These are phyloP conservation scores for Doris montereyensis DNA, from an alignment of 2,888 invertebrate species.

Conservation along the genomic window DNA sequence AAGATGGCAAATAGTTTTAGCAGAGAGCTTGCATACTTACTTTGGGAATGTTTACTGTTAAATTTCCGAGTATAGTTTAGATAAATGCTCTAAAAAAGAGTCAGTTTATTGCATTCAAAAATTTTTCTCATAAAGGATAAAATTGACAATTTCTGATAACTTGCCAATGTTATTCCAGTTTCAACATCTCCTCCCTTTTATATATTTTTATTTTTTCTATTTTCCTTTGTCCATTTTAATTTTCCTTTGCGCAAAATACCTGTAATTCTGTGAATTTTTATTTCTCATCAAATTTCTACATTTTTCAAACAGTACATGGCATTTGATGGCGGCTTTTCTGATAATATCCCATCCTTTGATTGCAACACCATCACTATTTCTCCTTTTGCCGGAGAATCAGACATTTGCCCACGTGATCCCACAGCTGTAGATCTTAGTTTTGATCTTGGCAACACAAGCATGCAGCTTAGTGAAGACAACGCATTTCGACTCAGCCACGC, in stretches of 20 bases:
- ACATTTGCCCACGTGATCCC: conserved; percentile 42
- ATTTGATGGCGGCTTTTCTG: conserved; percentile 42
- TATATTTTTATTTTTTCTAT: background rate
- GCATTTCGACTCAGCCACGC: conserved; percentile 42
- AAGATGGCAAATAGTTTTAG: no score
- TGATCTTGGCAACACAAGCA: conserved; percentile 37
- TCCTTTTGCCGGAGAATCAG: conserved; percentile 43
- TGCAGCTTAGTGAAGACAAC: conserved; percentile 40
- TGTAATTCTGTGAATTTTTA: background rate
- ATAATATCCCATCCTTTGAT: conserved; percentile 41
- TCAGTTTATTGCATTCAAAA: no score
- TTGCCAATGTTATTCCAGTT: background rate
- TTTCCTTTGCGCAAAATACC: background rate
- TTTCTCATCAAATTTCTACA: no score
- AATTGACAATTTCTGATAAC: no score
- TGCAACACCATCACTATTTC: conserved; percentile 42
- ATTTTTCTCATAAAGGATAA: no score
- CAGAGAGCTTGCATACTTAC: no score
- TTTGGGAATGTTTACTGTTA: no score
- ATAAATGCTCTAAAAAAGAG: no score
- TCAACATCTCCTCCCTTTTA: background rate
- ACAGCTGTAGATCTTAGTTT: conserved; percentile 32
- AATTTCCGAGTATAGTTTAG: no score
- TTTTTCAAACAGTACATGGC: conserved; percentile 27
- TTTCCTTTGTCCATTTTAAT: background rate